Evolutionary conservation across 2,797 vertebrate genomes (phyloP), one percentile per base, ranked within the genome.

Genomic region (Muscicapa comitata): DNA sequence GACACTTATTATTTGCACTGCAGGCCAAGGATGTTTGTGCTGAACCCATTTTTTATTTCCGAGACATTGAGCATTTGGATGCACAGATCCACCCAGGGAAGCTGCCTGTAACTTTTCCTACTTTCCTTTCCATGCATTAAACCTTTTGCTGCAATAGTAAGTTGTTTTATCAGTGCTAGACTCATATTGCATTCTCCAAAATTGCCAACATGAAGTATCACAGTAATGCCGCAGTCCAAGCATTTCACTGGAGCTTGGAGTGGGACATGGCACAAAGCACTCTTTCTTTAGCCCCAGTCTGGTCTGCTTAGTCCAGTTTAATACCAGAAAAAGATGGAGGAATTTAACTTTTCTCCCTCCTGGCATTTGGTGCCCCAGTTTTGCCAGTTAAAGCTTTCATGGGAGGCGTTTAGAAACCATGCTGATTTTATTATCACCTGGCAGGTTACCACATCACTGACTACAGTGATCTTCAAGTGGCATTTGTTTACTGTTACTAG

Each of bases 41-140:
- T 75, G 40, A 51, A 43, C 37, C 4, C 7, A 13, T 42, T 59
- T 57, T 58, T 73, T 26, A 17, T 51, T 43, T 14, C 17, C 0
- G 0, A 71, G 29, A 24, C 4, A 4, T 4, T 35, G 23, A 50
- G 24, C 2, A 12, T 43, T 84, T 66, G 40, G 37, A 59, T 57
- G 31, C 6, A 7, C 5, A 0, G 28, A 31, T 28, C 31, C 35
- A 16, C 2, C 0, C 10, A 19, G 13, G 4, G 6, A 67, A 51
- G 37, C 40, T 77, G 29, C 15, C 42, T 72, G 18, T 28, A 51
- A 28, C 24, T 77, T 79, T 26, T 61, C 11, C 19, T 47, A 6
- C 37, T 71, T 74, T 45, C 62, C 10, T 24, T 91, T 33, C 37
- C 23, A 1, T 38, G 15, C 31, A 29, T 68, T 71, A 25, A 89